These are phyloP conservation scores for Glaucopsyche alexis DNA, from an alignment of 2,888 invertebrate genomes.

Conservation along the genomic window DNA sequence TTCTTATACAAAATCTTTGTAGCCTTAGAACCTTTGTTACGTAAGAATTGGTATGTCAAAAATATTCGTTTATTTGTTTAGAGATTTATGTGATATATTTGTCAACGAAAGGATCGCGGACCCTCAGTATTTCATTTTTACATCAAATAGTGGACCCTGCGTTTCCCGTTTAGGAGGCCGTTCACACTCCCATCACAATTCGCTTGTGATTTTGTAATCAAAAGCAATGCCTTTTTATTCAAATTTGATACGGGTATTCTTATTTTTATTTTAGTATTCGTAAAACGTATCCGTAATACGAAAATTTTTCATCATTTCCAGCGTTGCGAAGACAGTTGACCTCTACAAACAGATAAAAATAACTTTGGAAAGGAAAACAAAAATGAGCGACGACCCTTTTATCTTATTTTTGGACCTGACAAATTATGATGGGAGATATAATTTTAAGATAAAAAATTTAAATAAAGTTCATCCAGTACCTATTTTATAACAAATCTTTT, in stretches of 20 bases:
- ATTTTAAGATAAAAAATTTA: neutral
- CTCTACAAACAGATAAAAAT: slow-evolving; percentile 4
- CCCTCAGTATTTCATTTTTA: slow-evolving; percentile 37
- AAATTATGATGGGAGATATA: slow-evolving; percentile 12
- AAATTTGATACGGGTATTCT: slow-evolving; percentile 14
- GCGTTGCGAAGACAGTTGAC: slow-evolving; percentile 4
- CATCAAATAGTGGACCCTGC: slow-evolving; percentile 31
- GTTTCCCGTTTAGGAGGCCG: neutral
- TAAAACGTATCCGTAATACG: neutral
- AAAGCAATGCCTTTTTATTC: slow-evolving; percentile 13
- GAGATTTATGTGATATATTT: slow-evolving; percentile 34
- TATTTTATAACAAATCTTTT: neutral
- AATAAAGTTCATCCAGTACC: neutral
- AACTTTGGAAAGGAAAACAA: slow-evolving; percentile 4
- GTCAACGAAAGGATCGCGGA: slow-evolving; percentile 35
- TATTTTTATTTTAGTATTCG: slow-evolving; percentile 14
- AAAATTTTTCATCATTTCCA: neutral
- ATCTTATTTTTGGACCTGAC: slow-evolving; percentile 7
- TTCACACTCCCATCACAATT: slow-evolving; percentile 16
- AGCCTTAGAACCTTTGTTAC: slow-evolving; percentile 4
- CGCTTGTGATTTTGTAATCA: slow-evolving; percentile 14
- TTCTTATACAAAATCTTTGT: neutral
- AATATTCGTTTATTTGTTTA: slow-evolving; percentile 31
- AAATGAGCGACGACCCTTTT: slow-evolving; percentile 11
- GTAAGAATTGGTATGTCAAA: slow-evolving; percentile 27